Base-by-base conservation (phyloP, 2,888 invertebrate genomes). In the Priapulus caudatus region DNA sequence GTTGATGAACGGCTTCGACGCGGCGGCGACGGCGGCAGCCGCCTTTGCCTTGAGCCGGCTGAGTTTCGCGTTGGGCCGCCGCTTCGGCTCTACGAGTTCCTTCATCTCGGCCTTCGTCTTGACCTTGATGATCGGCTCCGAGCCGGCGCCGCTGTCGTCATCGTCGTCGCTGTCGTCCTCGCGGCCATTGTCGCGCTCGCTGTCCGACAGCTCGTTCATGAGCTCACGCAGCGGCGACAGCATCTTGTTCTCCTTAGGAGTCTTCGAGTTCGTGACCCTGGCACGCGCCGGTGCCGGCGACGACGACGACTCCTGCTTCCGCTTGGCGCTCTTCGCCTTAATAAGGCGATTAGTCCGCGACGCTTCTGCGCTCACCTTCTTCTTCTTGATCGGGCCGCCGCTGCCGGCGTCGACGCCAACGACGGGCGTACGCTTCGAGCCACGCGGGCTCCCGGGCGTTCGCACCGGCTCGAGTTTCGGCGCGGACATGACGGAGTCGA, bases 21-120 rank as follows among this genome's bases (percentile, higher is more conserved):
- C 10, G n/a, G 10, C 10, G 10, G n/a, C n/a, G 10, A n/a, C n/a
- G 10, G 33, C 10, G n/a, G 10, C 10, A 10, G n/a, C n/a, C n/a
- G 33, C n/a, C n/a, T 33, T 10, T 33, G 33, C 33, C n/a, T 33
- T 33, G 10, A n/a, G n/a, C n/a, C n/a, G 33, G n/a, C 33, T 33
- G n/a, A 33, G n/a, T 33, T 33, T 33, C 10, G 33, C 10, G n/a
- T 33, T 33, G 10, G 10, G 10, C n/a, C 33, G 33, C 33, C 33
- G 10, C n/a, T 33, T 33, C n/a, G 33, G 33, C 33, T 33, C 33
- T 10, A n/a, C 10, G 33, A 33, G 33, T 33, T 33, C 33, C n/a
- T 33, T 33, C 33, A 33, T 33, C n/a, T 33, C 33, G 10, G 33
- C 33, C n/a, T 33, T 33, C n/a, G 33, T 33, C n/a, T 33, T 33